Conservation (phyloP, 2,113 vertebrate genomes). For the Myrmecophaga tridactyla region DNA sequence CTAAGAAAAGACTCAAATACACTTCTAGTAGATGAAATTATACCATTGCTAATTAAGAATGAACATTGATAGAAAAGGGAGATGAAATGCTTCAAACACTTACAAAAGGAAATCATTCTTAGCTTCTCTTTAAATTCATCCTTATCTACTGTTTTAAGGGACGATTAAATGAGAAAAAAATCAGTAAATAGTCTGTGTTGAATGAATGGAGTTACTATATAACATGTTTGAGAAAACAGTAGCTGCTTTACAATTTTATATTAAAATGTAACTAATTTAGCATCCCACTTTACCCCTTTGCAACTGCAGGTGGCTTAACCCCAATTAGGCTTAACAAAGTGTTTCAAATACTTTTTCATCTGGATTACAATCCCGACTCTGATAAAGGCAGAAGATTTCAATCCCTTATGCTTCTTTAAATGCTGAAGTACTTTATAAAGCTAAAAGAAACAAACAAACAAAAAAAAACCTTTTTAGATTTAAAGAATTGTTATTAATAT, state of each 20-base stretch:
- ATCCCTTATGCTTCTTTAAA: background rate
- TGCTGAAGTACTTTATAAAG: background rate
- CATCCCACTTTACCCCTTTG: background rate
- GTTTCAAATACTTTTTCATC: conserved; percentile 12
- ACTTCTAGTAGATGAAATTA: conserved; percentile 23
- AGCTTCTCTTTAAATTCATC: background rate
- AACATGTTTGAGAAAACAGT: background rate
- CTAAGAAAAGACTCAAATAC: conserved; percentile 2
- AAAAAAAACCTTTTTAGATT: background rate
- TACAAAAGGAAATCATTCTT: background rate
- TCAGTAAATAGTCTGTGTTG: background rate
- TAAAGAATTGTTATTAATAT: too few relatives aligned
- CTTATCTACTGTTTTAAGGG: background rate
- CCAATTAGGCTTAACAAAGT: background rate
- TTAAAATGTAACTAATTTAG: background rate
- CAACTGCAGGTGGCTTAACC: background rate
- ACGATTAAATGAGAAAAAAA: background rate
- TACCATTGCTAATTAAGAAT: background rate
- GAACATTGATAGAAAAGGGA: background rate
- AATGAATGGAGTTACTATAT: background rate
- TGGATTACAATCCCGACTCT: background rate
- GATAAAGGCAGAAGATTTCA: background rate
- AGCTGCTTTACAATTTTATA: background rate
- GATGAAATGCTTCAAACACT: background rate
- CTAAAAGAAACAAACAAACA: background rate